Conservation (phyloP, 1,140 invertebrate genomes). For the Coptotermes formosanus region DNA sequence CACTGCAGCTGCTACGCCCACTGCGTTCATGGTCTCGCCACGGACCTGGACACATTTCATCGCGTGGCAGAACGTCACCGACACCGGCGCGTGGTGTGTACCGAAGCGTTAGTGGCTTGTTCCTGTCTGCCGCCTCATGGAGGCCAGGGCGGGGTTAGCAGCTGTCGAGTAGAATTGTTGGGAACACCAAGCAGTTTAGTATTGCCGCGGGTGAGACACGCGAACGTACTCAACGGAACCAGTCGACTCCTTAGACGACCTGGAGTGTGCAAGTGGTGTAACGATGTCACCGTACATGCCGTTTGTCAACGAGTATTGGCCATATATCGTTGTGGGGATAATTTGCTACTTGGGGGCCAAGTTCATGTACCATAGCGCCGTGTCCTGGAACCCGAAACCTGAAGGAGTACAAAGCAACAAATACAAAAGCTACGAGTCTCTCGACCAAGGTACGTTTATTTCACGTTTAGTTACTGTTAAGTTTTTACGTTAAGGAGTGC, state of each 20-base stretch:
- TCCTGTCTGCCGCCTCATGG: too few species aligned
- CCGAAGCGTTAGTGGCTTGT: too few species aligned
- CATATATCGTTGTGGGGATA: constrained; percentile 39
- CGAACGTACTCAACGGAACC: not conserved
- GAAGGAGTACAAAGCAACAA: not conserved
- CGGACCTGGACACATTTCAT: too few species aligned
- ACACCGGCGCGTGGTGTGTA: too few species aligned
- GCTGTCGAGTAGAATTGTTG: not conserved
- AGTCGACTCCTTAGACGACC: not conserved
- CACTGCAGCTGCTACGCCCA: too few species aligned
- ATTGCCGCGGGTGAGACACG: not conserved
- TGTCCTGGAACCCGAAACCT: not conserved
- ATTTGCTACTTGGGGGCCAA: constrained; percentile 37
- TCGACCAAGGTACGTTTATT: constrained; percentile 23
- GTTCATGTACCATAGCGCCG: constrained; percentile 37
- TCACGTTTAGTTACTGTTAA: too few species aligned
- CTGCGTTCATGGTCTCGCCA: too few species aligned
- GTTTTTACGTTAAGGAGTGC: too few species aligned
- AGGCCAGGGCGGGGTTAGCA: too few species aligned
- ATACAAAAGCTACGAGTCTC: constrained; percentile 16
- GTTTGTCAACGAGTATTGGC: constrained; percentile 44
- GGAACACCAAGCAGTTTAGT: not conserved
- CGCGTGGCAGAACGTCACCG: too few species aligned
- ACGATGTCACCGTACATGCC: constrained; percentile 38
- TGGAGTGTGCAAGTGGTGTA: not conserved